Base-by-base conservation (phyloP, 2,113 vertebrate genomes). In the Onychostruthus taczanowskii region DNA sequence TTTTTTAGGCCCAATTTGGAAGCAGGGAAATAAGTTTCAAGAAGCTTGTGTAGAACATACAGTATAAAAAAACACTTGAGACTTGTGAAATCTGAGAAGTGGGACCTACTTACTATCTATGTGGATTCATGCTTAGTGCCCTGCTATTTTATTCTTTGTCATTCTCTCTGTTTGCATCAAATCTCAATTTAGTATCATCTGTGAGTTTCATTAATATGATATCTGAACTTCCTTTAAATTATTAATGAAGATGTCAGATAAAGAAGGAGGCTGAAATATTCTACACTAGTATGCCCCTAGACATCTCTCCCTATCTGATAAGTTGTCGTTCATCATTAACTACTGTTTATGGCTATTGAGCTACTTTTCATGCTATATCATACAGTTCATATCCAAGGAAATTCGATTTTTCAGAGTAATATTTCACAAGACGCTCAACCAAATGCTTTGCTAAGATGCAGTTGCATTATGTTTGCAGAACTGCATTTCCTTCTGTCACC, bases 201-300 rank as follows among this genome's bases (percentile, higher is more conserved):
- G 23, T 66, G 59, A 77, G 41, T 93, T 94, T 95, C 81, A 93
- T 87, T 96, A 94, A 66, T 49, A 50, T 61, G 91, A 80, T 93
- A 96, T 89, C 90, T 87, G 62, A 91, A 47, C 52, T 85, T 15
- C 10, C 16, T 89, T 95, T 89, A 91, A 95, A 91, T 87, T 92
- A 91, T 90, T 96, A 96, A 96, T 96, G 88, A 96, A 96, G 95
- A 95, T 81, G 66, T 97, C 83, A 89, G 89, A 93, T 93, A 96
- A 92, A 89, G 61, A 70, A 83, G 62, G 33, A 79, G 22, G 17
- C 24, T 87, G 81, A 91, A 92, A 50, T 72, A 83, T 67, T 61
- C 84, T 74, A 63, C 22, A 39, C 33, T 75, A 63, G 24, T 88
- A 79, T 88, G 66, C 43, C 68, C 19, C 49, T 46, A 89, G 88